Percentiles rank a stretch among this genome's conserved stretches.
Conservation (phyloP, 2,797 vertebrate genomes). For the Cirrhinus molitorella region DNA sequence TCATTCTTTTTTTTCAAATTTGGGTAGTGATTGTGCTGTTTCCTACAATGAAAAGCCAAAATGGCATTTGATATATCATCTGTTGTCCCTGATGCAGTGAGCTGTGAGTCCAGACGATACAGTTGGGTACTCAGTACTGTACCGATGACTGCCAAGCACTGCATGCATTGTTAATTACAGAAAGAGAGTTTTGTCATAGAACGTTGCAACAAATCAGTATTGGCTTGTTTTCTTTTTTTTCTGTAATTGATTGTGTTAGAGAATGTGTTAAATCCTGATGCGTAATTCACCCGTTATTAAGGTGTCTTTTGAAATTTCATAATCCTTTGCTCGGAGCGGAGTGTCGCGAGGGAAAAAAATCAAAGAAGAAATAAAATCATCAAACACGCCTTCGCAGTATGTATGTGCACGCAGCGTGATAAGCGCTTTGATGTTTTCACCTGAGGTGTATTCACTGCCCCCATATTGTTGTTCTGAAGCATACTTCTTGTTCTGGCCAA, state of each 20-base stretch:
- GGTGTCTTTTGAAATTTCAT: background rate
- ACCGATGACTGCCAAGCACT: conserved; percentile 31
- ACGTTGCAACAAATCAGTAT: background rate
- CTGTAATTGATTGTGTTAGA: background rate
- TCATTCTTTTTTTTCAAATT: conserved; percentile 25
- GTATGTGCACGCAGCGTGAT: background rate
- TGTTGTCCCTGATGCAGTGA: conserved; percentile 22
- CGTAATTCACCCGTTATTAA: background rate
- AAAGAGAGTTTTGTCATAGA: conserved; percentile 9
- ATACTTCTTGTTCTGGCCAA: conserved; percentile 27
- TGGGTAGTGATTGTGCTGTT: background rate
- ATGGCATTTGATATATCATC: conserved; percentile 18
- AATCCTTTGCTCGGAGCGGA: background rate
- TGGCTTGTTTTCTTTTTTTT: background rate
- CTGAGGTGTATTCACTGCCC: conserved; percentile 11
- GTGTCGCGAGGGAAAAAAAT: background rate
- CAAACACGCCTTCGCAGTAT: background rate
- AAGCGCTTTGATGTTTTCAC: conserved; percentile 23
- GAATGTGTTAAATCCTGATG: background rate
- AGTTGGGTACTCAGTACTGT: conserved; percentile 29
- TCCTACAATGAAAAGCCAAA: conserved; percentile 14
- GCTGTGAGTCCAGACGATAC: conserved; percentile 41
- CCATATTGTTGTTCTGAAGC: background rate
- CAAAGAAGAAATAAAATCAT: background rate
- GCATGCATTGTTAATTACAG: conserved; percentile 23